Evolutionary conservation across 2,113 vertebrate species (phyloP).

Genomic region (Anarhynchus alexandrinus): DNA sequence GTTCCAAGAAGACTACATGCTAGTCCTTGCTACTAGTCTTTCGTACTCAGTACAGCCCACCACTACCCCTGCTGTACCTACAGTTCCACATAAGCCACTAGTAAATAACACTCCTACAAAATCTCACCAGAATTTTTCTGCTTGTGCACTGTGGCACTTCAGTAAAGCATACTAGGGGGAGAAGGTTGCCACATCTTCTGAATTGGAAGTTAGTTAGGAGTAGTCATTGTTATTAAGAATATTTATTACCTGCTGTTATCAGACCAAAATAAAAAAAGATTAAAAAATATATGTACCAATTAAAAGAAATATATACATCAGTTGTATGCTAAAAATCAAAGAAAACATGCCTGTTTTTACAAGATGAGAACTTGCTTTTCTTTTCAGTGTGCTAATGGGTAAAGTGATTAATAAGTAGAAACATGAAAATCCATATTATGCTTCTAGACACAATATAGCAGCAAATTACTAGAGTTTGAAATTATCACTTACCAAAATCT

Average conservation of each 20-base stretch:
- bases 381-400: background rate
- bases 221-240: background rate
- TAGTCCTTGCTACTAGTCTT: background rate
- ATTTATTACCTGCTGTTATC: background rate
- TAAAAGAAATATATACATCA: background rate
- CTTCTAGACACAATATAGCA: background rate
- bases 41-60: background rate
- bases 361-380: background rate
- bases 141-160: background rate
- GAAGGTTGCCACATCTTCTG: background rate
- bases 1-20: background rate
- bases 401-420: background rate
- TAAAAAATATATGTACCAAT: background rate
- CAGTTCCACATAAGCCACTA: background rate
- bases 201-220: background rate
- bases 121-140: background rate
- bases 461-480: background rate
- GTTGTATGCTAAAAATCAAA: background rate
- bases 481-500: constrained; percentile 91
- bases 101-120: background rate
- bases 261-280: background rate
- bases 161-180: background rate
- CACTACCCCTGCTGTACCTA: background rate
- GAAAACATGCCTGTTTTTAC: background rate
- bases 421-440: background rate